Evolutionary conservation across 2,888 invertebrate species (phyloP), one percentile per base, ranked within the genome.

Genomic region (Axea sp.): DNA sequence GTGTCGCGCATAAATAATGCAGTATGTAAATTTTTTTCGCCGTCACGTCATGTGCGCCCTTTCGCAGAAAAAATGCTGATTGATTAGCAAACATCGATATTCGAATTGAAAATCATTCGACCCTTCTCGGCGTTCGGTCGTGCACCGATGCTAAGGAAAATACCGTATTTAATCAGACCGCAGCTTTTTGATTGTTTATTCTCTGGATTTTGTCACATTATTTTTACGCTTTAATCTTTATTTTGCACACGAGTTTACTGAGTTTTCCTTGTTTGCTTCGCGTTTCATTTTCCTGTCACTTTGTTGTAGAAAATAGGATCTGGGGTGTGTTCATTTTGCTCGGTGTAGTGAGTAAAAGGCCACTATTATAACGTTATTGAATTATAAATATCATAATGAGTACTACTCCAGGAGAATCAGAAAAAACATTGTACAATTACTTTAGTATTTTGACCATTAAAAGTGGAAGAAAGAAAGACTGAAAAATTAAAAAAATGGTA

Each of bases 21-120:
- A 76, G 75, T 77, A 85, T 86, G 85, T 79, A 81, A 86, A 86
- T 86, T 86, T 86, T 84, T 84, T 84, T 85, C 83, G 62, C 74
- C 80, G 86, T 86, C 86, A 85, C 83, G 84, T 84, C 84, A 83
- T 79, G 82, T 80, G 83, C 83, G 85, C 15, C 33, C 53, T 73
- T 76, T 76, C 76, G 64, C 76, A 74, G 62, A 71, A 73, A 74
- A 74, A 69, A 69, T 74, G 64, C 59, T 69, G 65, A 74, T 74
- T 69, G 74, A 74, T 74, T 41, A 15, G 41, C 45, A 33, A 57
- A 47, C 65, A 69, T 74, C 65, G 49, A 74, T 59, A 2, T 3
- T 7, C 45, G 11, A 60, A 69, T 47, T 45, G 11, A 49, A 30
- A 51, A 37, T 19, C 19, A 4, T 4, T 2, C 19, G 19, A 2